These are phyloP conservation scores for Cerastoderma edule DNA, from an alignment of 2,888 invertebrate species.

Conservation along the genomic window DNA sequence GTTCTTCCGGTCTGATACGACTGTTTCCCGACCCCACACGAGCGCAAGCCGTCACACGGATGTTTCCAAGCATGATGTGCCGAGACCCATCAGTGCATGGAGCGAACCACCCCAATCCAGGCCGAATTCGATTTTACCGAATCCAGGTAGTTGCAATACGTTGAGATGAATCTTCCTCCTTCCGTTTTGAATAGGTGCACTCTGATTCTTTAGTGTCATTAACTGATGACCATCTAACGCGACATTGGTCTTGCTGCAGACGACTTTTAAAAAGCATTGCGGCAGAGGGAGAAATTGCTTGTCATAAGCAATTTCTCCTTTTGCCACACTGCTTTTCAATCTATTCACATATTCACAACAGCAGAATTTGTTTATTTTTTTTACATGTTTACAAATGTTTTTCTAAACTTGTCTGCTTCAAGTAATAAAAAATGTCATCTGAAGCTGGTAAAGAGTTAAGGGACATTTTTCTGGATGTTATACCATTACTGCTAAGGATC, in stretches of 20 bases:
- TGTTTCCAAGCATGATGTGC: conserved; percentile 37
- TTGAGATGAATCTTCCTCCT: too few species aligned
- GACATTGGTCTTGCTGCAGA: background rate
- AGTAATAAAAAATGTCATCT: too few species aligned
- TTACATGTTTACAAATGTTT: too few species aligned
- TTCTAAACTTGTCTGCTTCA: too few species aligned
- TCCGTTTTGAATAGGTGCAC: too few species aligned
- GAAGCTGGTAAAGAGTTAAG: too few species aligned
- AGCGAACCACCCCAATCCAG: conserved; percentile 66
- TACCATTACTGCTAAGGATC: too few species aligned
- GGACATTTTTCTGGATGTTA: too few species aligned
- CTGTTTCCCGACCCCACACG: conserved; percentile 60
- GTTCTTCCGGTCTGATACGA: conserved; percentile 51
- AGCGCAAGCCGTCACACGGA: conserved; percentile 60
- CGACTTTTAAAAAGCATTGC: conserved; percentile 1
- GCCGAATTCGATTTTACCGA: conserved; percentile 50
- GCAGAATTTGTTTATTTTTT: too few species aligned
- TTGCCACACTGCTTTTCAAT: background rate
- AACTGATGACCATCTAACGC: too few species aligned
- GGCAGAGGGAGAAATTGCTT: conserved; percentile 5
- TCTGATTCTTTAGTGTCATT: too few species aligned
- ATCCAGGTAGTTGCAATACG: conserved; percentile 35
- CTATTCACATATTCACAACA: too few species aligned
- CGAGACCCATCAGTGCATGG: conserved; percentile 65
- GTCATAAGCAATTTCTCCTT: conserved; percentile 4